These are phyloP conservation scores for Tillus elongatus DNA, from an alignment of 2,888 invertebrate genomes.

Conservation along the genomic window DNA sequence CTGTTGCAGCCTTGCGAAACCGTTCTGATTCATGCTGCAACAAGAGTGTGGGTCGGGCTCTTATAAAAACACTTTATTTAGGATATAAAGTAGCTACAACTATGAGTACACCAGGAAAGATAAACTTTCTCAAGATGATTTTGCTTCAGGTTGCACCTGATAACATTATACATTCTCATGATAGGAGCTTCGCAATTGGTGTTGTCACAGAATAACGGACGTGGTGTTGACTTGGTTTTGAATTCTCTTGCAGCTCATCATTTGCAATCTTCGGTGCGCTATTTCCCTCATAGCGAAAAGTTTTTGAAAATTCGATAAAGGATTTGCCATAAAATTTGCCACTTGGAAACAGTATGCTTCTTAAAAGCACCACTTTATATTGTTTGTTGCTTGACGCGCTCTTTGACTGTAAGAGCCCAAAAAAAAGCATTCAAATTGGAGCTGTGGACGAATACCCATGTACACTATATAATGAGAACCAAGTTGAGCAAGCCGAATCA, in stretches of 20 bases:
- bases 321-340: conserved; percentile 86
- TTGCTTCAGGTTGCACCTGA: conserved; percentile 76
- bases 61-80: conserved; percentile 85
- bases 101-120: conserved; percentile 79
- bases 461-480: conserved; percentile 75
- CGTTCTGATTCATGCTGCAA: conserved; percentile 89
- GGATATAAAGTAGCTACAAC: conserved; percentile 89
- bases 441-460: conserved; percentile 85
- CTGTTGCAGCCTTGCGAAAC: conserved; percentile 75
- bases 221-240: conserved; percentile 87
- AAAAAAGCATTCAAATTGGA: conserved; percentile 80
- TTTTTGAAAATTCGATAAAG: conserved; percentile 98
- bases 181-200: conserved; percentile 85
- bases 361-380: conserved; percentile 95
- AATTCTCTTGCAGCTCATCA: conserved; percentile 96
- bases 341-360: conserved; percentile 90
- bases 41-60: conserved; percentile 95
- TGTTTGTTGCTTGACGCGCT: conserved; percentile 92
- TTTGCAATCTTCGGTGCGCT: conserved; percentile 86
- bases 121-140: conserved; percentile 73
- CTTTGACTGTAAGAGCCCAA: conserved; percentile 63
- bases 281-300: conserved; percentile 84
- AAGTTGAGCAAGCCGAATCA: conserved; percentile 88
- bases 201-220: conserved; percentile 72
- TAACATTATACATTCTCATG: conserved; percentile 85